Base-by-base conservation (phyloP, 2,888 invertebrate species). In the Athalia rosae region DNA sequence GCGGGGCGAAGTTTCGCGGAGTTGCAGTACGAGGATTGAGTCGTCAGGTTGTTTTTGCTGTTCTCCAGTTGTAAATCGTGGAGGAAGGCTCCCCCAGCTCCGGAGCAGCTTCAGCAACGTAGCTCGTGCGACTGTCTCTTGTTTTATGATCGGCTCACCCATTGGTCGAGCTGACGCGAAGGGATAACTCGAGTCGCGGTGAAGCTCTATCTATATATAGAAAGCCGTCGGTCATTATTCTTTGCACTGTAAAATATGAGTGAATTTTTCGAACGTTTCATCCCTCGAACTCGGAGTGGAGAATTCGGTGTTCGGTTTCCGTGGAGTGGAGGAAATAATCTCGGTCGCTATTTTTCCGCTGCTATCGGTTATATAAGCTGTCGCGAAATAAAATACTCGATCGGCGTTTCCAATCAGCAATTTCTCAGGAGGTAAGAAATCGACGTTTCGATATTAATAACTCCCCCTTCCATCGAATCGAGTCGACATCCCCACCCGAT, bases 381-480 rank as follows among this genome's bases (percentile, higher is more conserved):
- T 71, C 69, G 43, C 43, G n/a, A 47, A 74, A 61, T 74, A 62
- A 74, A 74, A 61, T 48, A 74, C 28, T 58, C 13, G 47, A 62
- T 71, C 74, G 74, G 59, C 48, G 61, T 74, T 59, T 74, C 61
- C 48, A 71, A 77, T 73, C 61, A 62, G 77, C 62, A 77, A 77
- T 77, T 73, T 77, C 77, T 77, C 77, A 71, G 50, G 53, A 77
- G 13, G 47, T 69, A 69, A 77, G 69, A 77, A 77, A 77, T 78
- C 69, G 74, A 67, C 62, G 69, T 77, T 77, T 78, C 79, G 80
- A 82, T 81, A 83, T 83, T 82, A 83, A 82, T 83, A 83, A 84
- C 80, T 79, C 77, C 79, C 79, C 66, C 48, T 15, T n/a, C 8
- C 71, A 48, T 1, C 5, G 48, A 53, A 53, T 50, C 28, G 3